Evolutionary conservation across 35 echinoderm and acorn worm species (phyloP).

Genomic region (Ophiothrix spiculata): DNA sequence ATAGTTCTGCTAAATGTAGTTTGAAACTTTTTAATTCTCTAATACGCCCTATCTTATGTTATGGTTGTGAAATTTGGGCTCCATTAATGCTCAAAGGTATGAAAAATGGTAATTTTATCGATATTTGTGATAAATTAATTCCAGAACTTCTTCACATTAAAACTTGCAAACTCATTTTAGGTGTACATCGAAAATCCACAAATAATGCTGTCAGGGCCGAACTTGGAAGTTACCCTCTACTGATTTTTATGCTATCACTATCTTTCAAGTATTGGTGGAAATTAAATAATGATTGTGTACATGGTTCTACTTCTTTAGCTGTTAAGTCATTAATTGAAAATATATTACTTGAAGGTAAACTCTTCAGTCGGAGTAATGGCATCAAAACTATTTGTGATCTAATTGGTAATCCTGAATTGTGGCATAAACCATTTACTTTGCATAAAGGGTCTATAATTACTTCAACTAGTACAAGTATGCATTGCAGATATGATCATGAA

Average conservation of each 20-base stretch:
- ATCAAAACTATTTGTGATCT: no score
- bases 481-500: no score
- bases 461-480: no score
- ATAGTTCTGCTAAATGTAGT: not conserved
- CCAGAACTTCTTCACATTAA: not conserved
- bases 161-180: not conserved
- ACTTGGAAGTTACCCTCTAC: not conserved
- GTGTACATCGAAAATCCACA: not conserved
- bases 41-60: not conserved
- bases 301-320: no score
- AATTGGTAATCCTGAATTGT: no score
- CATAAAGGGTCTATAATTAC: no score
- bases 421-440: no score
- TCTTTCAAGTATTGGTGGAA: not conserved
- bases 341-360: no score
- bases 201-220: not conserved
- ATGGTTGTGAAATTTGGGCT: not conserved
- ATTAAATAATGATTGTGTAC: not conserved
- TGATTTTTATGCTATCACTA: slow-evolving; percentile 5
- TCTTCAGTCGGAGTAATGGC: no score
- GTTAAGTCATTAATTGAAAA: no score
- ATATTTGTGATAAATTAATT: slow-evolving; percentile 7
- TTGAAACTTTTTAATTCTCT: not conserved
- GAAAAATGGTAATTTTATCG: not conserved
- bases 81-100: not conserved